Evolutionary conservation across 64 coral and sea anemone species (phyloP).

Genomic region (Platygyra sinensis): DNA sequence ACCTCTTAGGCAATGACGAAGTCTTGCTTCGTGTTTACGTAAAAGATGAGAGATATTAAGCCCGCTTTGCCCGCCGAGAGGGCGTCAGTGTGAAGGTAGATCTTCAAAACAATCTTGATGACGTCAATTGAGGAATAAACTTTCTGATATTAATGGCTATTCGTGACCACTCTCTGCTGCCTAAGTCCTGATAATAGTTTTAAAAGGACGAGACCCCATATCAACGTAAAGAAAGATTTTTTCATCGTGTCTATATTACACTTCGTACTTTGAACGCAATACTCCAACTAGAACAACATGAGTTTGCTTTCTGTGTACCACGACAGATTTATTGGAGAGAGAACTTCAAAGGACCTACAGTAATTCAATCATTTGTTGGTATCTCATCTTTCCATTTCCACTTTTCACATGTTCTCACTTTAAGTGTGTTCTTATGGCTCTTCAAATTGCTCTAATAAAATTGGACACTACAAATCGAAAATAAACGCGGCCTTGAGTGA

Average conservation of each 20-base stretch:
- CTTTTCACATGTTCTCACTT: not conserved
- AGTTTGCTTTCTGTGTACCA: not conserved
- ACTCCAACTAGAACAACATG: not conserved
- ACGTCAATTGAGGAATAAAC: slow-evolving; percentile 26
- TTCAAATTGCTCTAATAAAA: not conserved
- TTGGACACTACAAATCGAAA: slow-evolving; percentile 29
- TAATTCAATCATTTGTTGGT: too few relatives aligned
- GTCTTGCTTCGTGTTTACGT: slow-evolving; percentile 25
- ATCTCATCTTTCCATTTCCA: not conserved
- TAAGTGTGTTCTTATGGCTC: slow-evolving; percentile 17
- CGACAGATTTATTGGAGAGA: not conserved
- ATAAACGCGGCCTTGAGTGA: slow-evolving; percentile 21
- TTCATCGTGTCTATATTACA: slow-evolving; percentile 22
- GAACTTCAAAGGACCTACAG: too few relatives aligned
- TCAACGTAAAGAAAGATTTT: slow-evolving; percentile 42
- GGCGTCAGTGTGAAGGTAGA: slow-evolving; percentile 12
- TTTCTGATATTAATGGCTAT: not conserved
- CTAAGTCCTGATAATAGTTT: not conserved
- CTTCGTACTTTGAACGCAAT: not conserved
- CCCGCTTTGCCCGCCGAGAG: not conserved
- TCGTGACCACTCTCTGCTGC: not conserved
- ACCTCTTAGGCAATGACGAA: slow-evolving; percentile 11
- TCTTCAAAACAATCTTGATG: not conserved
- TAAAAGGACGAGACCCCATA: slow-evolving; percentile 10
- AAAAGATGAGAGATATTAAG: slow-evolving; percentile 17